phyloP scores from a whole-genome alignment of 64 coral and sea anemone species.

The Astreopora myriophthalma region DNA sequence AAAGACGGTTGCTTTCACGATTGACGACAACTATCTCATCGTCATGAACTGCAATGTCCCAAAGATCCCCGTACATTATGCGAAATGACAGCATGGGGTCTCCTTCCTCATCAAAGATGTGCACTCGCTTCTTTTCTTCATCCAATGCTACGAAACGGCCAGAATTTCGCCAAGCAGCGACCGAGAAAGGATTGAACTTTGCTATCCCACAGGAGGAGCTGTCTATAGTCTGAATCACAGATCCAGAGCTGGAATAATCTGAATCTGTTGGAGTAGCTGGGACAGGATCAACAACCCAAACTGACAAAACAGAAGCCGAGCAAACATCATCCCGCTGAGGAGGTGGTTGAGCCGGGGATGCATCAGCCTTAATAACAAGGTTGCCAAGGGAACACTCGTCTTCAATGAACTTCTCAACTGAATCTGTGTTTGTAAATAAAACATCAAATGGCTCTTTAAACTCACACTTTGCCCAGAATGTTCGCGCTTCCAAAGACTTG shows the following conservation, averaged over 20 bases:
- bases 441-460: constrained; percentile 8
- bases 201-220: constrained; percentile 17
- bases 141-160: constrained; percentile 64
- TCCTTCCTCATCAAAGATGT: constrained; percentile 46
- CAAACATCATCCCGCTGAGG: not conserved
- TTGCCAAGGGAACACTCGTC: constrained; percentile 7
- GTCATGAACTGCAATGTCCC: constrained; percentile 58
- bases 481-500: not conserved
- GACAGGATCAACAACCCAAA: not conserved
- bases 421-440: not conserved
- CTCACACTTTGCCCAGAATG: not conserved
- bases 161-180: constrained; percentile 51
- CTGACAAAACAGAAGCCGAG: not conserved
- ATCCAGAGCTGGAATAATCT: constrained; percentile 9
- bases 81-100: constrained; percentile 26
- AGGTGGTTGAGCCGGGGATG: not conserved
- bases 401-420: not conserved
- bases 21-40: constrained; percentile 69
- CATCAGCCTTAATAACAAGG: not conserved
- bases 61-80: constrained; percentile 67
- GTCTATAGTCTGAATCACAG: constrained; percentile 39
- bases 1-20: constrained; percentile 67
- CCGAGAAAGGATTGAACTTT: constrained; percentile 59
- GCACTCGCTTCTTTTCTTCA: constrained; percentile 58
- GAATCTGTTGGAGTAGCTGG: not conserved